A percentile compares a stretch with the other conserved stretches of the same genome.
Conservation (phyloP, 2,113 vertebrate genomes). For the Perca flavescens region DNA sequence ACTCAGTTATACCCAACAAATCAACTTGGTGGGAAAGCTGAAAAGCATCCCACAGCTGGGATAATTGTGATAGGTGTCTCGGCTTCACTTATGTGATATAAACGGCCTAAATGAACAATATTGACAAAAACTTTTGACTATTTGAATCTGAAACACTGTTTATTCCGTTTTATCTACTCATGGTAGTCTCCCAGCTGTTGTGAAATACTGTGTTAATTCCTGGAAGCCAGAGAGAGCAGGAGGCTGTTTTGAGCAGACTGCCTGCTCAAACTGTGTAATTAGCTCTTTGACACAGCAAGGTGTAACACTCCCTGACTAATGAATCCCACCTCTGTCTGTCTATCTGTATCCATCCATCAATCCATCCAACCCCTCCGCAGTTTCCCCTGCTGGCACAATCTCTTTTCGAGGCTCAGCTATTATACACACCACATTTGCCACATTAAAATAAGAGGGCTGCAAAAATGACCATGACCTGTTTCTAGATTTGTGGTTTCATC, state of each 20-base stretch:
- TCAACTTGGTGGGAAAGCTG: constrained; percentile 52
- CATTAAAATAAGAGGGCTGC: constrained; percentile 35
- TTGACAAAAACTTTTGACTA: background rate
- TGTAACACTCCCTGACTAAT: constrained; percentile 42
- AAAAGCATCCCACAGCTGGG: constrained; percentile 16
- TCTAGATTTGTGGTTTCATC: constrained; percentile 19
- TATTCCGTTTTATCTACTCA: background rate
- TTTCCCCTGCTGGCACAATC: background rate
- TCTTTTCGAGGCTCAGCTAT: constrained; percentile 20
- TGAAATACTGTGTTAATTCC: constrained; percentile 32
- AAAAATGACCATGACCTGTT: constrained; percentile 11
- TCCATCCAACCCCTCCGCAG: background rate
- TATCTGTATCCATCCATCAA: constrained; percentile 7
- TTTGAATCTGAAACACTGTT: background rate
- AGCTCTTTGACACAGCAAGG: constrained; percentile 27
- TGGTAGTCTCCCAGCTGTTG: constrained; percentile 2
- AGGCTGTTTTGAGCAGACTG: constrained; percentile 20
- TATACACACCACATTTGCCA: constrained; percentile 33
- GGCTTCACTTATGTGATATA: background rate
- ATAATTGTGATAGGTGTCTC: background rate
- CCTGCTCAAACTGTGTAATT: constrained; percentile 47
- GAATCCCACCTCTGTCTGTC: constrained; percentile 20
- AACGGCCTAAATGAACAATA: background rate
- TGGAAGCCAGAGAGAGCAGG: constrained; percentile 31
- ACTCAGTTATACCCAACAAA: constrained; percentile 7